A percentile compares a stretch with the other conserved stretches of the same genome.
These are phyloP conservation scores for Loripinus fragilis DNA, from an alignment of 2,888 invertebrate genomes.

Conservation along the genomic window DNA sequence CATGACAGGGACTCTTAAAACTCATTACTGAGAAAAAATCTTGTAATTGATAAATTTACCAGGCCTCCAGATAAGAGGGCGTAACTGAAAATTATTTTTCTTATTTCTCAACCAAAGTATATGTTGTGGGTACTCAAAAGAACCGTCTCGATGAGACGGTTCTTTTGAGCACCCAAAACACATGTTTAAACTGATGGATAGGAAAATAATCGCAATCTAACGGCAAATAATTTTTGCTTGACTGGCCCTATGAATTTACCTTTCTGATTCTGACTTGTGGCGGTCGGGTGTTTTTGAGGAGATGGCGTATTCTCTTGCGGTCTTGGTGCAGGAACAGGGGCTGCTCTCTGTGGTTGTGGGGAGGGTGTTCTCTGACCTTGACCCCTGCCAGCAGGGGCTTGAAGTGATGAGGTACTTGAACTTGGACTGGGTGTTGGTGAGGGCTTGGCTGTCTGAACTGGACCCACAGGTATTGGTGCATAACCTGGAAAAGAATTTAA, in stretches of 20 bases:
- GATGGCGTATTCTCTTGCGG: constrained; percentile 1
- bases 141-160: too few species aligned
- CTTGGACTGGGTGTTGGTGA: constrained; percentile 48
- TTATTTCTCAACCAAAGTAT: too few species aligned
- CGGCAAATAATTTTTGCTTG: too few species aligned
- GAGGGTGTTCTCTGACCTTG: constrained; percentile 57
- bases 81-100: too few species aligned
- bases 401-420: constrained; percentile 50
- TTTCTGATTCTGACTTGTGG: constrained; percentile 19
- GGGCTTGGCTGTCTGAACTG: constrained; percentile 45
- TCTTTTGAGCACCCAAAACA: too few species aligned
- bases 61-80: too few species aligned
- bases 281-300: constrained; percentile 18
- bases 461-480: constrained; percentile 75
- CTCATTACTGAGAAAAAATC: too few species aligned
- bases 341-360: constrained; percentile 56
- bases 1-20: too few species aligned
- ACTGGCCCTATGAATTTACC: constrained; percentile 1
- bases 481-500: constrained; percentile 67
- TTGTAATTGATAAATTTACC: too few species aligned
- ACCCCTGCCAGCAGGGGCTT: constrained; percentile 52
- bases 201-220: too few species aligned
- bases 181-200: too few species aligned
- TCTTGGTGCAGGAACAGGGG: constrained; percentile 30
- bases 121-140: too few species aligned